Base-by-base conservation (phyloP, 2,113 vertebrate genomes). In the Erythrocercus mccallii region DNA sequence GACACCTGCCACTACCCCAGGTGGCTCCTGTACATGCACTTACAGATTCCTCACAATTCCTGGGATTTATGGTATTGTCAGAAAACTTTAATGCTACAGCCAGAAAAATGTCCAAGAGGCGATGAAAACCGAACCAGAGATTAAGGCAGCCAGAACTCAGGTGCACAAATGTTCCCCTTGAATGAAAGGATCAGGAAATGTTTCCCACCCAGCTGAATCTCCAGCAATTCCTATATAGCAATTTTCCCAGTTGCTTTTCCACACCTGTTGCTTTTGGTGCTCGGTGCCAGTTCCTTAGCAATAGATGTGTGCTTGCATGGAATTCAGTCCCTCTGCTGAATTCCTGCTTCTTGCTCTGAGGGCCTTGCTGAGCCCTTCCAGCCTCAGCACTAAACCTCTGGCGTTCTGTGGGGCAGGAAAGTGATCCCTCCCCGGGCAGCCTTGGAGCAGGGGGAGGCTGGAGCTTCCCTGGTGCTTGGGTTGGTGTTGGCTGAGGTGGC, bases 361-460 rank as follows among this genome's bases (percentile, higher is more conserved):
- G 60, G 69, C 47, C 22, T 78, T 66, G 54, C 14, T 24, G 60
- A 84, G 17, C 7, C 24, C 15, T 35, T 60, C 27, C 21, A 61
- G 40, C 81, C 40, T 27, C 18, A 81, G 60, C 40, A 48, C 44
- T n/a, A 4, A 42, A 23, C 4, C 19, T 76, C 4, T n/a, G 47
- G 40, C 2, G 0, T 28, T n/a, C 0, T 28, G 3, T 27, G 31
- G 37, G 30, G 48, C 51, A 61, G 21, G 19, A 57, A 56, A 62
- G 11, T 0, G 5, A 58, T 48, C 51, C 16, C 15, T 69, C 35
- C 40, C 4, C 6, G 2, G 1, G 44, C 44, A 72, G 31, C 12
- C 38, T 11, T 14, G 30, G 15, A 70, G 64, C 40, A 50, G 35
- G 65, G 53, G 57, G 35, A 1, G 5, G 27, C 45, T 79, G 33